Base-by-base conservation (phyloP, 2,797 vertebrate genomes). In the Sparus aurata region DNA sequence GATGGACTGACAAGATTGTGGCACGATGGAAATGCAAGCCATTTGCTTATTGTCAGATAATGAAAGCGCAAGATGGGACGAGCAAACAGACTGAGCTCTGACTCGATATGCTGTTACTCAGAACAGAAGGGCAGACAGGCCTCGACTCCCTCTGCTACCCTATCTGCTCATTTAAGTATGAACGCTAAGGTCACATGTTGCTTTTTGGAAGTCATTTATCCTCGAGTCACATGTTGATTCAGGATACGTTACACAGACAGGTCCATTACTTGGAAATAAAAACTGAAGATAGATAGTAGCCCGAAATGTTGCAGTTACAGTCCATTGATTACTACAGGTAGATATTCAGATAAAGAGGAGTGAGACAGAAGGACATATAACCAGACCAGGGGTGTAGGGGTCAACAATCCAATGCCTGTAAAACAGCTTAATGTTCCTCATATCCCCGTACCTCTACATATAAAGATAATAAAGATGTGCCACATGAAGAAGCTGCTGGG, bases 11-110 rank as follows among this genome's bases (percentile, higher is more conserved):
- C 16, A 34, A 53, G 52, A 25, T 12, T 18, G 55, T 16, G 23
- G 30, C 6, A 5, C 8, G 45, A 47, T 43, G 23, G 20, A 50
- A 47, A 60, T 38, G 50, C 30, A 53, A 52, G 34, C 34, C 25
- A 4, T 13, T 58, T 61, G 63, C 52, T 80, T 61, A 41, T 59
- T 59, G 30, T 30, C 54, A 61, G 30, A 58, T 81, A 61, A 80
- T 85, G 67, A 52, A 77, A 73, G 52, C 34, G 50, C 0, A 43
- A 68, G 52, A 18, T 1, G 2, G 16, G 12, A 45, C 43, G 6
- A 52, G 27, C 66, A 60, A 53, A 82, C 65, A 86, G 87, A 83
- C 62, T 73, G 46, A 50, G 43, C 45, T 53, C 76, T 63, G 45
- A 49, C 34, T 30, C 7, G 57, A 82, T 52, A 79, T 63, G 52